Conservation (phyloP, 2,113 vertebrate genomes). For the Glaucidium brasilianum region DNA sequence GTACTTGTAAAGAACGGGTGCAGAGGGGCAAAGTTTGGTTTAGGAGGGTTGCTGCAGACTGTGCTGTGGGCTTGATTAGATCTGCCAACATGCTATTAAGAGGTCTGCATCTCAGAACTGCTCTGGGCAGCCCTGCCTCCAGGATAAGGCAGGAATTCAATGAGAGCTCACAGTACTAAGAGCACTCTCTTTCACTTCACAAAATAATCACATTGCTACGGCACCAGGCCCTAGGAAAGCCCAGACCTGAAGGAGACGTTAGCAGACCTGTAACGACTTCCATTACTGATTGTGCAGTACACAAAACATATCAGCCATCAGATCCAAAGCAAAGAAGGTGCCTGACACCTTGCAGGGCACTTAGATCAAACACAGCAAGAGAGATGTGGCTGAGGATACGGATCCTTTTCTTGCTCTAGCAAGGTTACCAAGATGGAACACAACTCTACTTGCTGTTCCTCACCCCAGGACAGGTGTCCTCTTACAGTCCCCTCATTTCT, state of each 20-base stretch:
- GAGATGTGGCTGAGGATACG: not conserved
- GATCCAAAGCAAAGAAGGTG: not conserved
- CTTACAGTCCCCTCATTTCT: not conserved
- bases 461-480: not conserved
- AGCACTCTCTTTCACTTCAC: not conserved
- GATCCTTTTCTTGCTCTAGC: not conserved
- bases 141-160: not conserved
- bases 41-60: not conserved
- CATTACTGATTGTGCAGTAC: not conserved
- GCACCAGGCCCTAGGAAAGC: not conserved
- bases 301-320: not conserved
- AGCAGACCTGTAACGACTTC: not conserved
- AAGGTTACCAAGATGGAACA: rapidly evolving
- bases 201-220: not conserved
- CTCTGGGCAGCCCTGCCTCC: not conserved
- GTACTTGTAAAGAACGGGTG: slow-evolving; percentile 32
- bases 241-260: not conserved
- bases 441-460: not conserved
- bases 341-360: not conserved
- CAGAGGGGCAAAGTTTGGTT: slow-evolving; percentile 48
- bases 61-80: slow-evolving; percentile 52
- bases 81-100: slow-evolving; percentile 50
- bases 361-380: not conserved
- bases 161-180: not conserved
- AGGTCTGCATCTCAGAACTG: not conserved